A percentile compares a stretch with the other conserved stretches of the same genome.
phyloP scores from a whole-genome alignment of 37 sponge, comb jelly and placozoan species.

The Spongilla lacustris region DNA sequence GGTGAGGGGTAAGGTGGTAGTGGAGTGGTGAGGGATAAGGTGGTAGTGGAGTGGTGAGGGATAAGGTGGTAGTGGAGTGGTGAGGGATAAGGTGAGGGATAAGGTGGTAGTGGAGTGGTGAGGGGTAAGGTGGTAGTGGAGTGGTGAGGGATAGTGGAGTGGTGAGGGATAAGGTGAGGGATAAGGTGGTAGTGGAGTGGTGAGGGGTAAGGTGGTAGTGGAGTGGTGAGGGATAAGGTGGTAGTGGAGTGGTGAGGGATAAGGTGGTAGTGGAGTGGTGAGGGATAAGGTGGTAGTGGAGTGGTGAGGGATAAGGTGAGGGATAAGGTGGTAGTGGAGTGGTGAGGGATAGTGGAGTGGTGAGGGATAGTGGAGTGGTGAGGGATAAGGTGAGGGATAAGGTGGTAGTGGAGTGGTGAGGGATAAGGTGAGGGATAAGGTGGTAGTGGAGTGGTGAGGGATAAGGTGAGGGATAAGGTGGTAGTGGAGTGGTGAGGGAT shows the following conservation, averaged over 20 bases:
- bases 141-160: background rate
- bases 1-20: background rate
- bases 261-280: background rate
- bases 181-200: background rate
- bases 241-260: background rate
- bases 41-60: background rate
- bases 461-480: slow-evolving; percentile 8
- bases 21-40: background rate
- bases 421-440: too few species aligned
- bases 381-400: slow-evolving; percentile 9
- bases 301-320: too few species aligned
- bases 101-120: background rate
- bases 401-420: too few species aligned
- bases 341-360: background rate
- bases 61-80: background rate
- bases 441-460: too few species aligned
- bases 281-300: background rate
- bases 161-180: too few species aligned
- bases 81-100: too few species aligned
- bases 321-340: background rate
- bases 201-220: background rate
- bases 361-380: background rate
- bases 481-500: too few species aligned
- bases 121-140: background rate
- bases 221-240: background rate